Base-by-base conservation (phyloP, 2,797 vertebrate species). In the Labroides dimidiatus region DNA sequence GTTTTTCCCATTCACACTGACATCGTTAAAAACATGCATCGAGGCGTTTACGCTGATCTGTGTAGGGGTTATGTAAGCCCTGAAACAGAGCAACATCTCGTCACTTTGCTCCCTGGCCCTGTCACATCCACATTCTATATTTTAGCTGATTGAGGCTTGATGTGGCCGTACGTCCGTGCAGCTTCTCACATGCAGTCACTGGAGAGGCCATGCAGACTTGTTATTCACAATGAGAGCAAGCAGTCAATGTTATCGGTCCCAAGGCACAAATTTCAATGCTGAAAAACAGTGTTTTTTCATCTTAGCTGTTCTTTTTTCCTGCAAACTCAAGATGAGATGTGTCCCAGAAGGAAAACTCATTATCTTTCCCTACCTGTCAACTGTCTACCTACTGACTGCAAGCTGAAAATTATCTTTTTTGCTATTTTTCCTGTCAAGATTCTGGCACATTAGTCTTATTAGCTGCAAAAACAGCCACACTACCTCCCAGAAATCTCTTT, bases 301-400 rank as follows among this genome's bases (percentile, higher is more conserved):
- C 48, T 71, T 79, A 61, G 63, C 62, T 74, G 63, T 17, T 36
- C 39, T 60, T 71, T 55, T 67, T 56, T 50, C 44, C 44, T 77
- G 69, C 64, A 78, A 20, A 72, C 66, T 80, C 39, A 30, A 72
- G 78, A 70, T 75, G 70, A 78, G 82, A 70, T 27, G 33, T 64
- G 69, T 84, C 80, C 80, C 71, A 0, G 13, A 55, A 79, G 76
- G 87, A 66, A n/a, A 70, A 74, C 74, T 85, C 76, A 74, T 84
- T 77, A 84, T 69, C 73, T 82, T 60, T 47, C 57, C 15, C 59
- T 68, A 36, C 39, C 23, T 44, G 78, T 80, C 65, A 64, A 60
- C n/a, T 51, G 9, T 53, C 23, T 33, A 7, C 0, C 5, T 61
- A 59, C 64, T 63, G 16, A 76, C 49, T 73, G 60, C 33, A 0